Base-by-base conservation (phyloP, 2,113 vertebrate genomes). In the Phaethon lepturus region DNA sequence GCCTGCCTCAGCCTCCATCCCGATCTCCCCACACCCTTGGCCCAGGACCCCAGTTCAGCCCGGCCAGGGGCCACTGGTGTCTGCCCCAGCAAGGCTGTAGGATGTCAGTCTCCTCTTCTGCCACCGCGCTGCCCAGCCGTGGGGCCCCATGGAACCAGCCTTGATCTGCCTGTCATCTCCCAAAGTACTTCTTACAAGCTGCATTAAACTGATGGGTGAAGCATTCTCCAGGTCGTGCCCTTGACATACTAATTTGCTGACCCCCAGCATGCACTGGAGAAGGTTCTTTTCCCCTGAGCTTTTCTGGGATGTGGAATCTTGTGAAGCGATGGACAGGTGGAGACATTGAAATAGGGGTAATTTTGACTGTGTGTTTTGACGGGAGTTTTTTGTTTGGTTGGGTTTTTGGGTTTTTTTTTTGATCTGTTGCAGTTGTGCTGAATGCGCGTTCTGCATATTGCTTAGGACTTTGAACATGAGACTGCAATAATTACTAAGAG, bases 111-210 rank as follows among this genome's bases (percentile, higher is more conserved):
- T 49, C 17, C 40, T 50, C 20, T 66, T 59, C 81, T 93, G 50
- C 23, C 52, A 8, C 13, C 1, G 0, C 6, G 11, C 29, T 29
- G 23, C 28, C 20, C 33, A 11, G 23, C 71, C 13, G 0, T 4
- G 38, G 56, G 44, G 11, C 47, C 35, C 26, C 23, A 0, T 75
- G 50, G 63, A 12, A 47, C 66, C 0, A 3, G 10, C 20, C 38
- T 47, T 12, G 9, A n/a, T 40, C 45, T 0, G 0, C 68, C 17
- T 53, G 16, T 26, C 9, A 4, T 25, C 33, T 60, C 72, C 49
- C 62, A 5, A 28, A 45, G 23, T 10, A 14, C 8, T 60, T 9
- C 19, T 45, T 44, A 2, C 7, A 7, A 59, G 17, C 23, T 7
- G 12, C 20, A 10, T 24, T 35, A 2, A 77, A 52, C 45, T 20